Evolutionary conservation across 2,888 invertebrate genomes (phyloP).

Genomic region (Trissolcus brochymenae): DNA sequence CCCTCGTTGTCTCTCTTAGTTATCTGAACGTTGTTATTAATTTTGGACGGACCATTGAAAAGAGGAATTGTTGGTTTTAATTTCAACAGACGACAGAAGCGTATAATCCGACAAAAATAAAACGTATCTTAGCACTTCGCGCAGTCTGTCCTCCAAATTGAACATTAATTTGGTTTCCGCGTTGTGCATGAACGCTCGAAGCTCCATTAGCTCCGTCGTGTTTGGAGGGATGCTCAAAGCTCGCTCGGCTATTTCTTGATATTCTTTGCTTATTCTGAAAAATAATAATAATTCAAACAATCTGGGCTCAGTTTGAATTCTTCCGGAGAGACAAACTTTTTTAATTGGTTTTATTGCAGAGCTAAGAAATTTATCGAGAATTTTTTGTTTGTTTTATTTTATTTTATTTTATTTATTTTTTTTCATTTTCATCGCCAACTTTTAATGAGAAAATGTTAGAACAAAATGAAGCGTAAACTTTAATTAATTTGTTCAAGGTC

Average conservation of each 20-base stretch:
- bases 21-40: not conserved
- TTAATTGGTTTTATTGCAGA: too few species aligned
- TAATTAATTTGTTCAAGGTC: too few species aligned
- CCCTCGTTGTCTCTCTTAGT: not conserved
- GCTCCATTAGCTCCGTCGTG: slow-evolving; percentile 90
- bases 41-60: slow-evolving; percentile 83
- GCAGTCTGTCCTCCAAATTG: slow-evolving; percentile 87
- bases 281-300: not conserved
- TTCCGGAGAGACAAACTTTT: too few species aligned
- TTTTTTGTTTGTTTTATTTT: not conserved
- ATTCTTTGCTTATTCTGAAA: slow-evolving; percentile 87
- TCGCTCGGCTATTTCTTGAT: slow-evolving; percentile 86
- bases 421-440: not conserved
- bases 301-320: too few species aligned
- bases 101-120: slow-evolving; percentile 90
- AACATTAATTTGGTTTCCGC: slow-evolving; percentile 84
- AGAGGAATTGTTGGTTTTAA: slow-evolving; percentile 91
- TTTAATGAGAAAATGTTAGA: too few species aligned
- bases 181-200: slow-evolving; percentile 86
- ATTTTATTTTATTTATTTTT: too few species aligned
- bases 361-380: too few species aligned
- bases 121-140: slow-evolving; percentile 84
- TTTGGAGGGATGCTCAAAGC: slow-evolving; percentile 87
- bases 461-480: too few species aligned
- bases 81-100: slow-evolving; percentile 87